Evolutionary conservation across 2,113 vertebrate genomes (phyloP).

Genomic region (Mesocricetus auratus): DNA sequence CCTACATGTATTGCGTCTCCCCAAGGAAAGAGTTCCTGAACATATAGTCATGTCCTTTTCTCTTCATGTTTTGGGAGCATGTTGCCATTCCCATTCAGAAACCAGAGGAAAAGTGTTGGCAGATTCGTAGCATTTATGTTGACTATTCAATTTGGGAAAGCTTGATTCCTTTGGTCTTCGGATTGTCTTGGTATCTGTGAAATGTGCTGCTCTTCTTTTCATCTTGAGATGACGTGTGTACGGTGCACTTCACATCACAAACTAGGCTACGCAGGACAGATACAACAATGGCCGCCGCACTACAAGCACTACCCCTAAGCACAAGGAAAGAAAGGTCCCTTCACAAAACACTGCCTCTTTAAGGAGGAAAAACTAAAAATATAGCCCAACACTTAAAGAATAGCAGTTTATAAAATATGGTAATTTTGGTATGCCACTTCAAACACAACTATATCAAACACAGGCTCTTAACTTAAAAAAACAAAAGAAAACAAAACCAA

Average conservation of each 20-base stretch:
- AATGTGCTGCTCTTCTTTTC: neutral
- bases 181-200: neutral
- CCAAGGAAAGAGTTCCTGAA: neutral
- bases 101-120: neutral
- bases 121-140: neutral
- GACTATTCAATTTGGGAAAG: constrained; percentile 19
- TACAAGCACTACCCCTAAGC: neutral
- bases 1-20: neutral
- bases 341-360: neutral
- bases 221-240: neutral
- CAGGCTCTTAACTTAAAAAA: constrained; percentile 5
- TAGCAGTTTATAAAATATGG: constrained; percentile 38
- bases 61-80: neutral
- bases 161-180: neutral
- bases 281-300: neutral
- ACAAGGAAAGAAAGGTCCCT: neutral
- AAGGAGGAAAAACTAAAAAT: constrained; percentile 42
- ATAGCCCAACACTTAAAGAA: neutral
- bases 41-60: neutral
- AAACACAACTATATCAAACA: constrained; percentile 24
- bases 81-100: neutral
- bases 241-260: neutral
- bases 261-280: neutral
- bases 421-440: constrained; percentile 13
- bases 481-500: neutral